Base-by-base conservation (phyloP, 2,797 vertebrate genomes). In the Anomalospiza imberbis region DNA sequence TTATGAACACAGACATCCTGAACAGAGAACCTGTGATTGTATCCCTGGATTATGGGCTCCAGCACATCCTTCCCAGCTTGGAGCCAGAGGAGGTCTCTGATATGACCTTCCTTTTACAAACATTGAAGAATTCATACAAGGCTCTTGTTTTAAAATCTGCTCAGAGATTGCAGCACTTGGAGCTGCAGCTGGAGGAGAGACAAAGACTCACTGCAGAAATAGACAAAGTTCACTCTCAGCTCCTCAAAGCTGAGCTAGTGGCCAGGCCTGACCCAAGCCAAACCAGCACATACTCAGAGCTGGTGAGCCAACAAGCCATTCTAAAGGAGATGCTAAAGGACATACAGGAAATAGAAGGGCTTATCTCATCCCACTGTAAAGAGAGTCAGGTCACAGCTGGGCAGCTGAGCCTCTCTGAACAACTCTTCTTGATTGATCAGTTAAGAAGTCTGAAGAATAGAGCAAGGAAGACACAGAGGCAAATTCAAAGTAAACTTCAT, bases 171-270 rank as follows among this genome's bases (percentile, higher is more conserved):
- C 98, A 98, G 72, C 97, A 98, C 58, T 96, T 98, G 12, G 98
- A 99, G 96, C 97, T 97, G 6, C 98, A 98, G 38, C 97, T 99
- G 94, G 98, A 99, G 95, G 98, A 98, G 55, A 98, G 99, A 84
- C 98, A 98, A 68, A 98, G 97, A 79, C 96, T 99, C 88, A 98
- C 97, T 42, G 98, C 97, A 85, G 96, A 98, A 91, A 91, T 99
- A 40, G 98, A 97, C 31, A 98, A 98, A 61, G 80, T 98, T 77
- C 98, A 99, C 89, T 97, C 97, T 71, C 98, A 97, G 93, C 98
- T 99, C 53, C 91, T 60, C 88, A 95, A 79, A 93, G 98, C 85
- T 14, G 98, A 96, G 97, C 89, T 57, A 73, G 91, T 94, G 95
- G 97, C 97, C 7, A 94, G 92, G 38, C 96, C 96, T 67, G 94